phyloP scores from a whole-genome alignment of 2,888 invertebrate genomes.

The Oligia strigilis region DNA sequence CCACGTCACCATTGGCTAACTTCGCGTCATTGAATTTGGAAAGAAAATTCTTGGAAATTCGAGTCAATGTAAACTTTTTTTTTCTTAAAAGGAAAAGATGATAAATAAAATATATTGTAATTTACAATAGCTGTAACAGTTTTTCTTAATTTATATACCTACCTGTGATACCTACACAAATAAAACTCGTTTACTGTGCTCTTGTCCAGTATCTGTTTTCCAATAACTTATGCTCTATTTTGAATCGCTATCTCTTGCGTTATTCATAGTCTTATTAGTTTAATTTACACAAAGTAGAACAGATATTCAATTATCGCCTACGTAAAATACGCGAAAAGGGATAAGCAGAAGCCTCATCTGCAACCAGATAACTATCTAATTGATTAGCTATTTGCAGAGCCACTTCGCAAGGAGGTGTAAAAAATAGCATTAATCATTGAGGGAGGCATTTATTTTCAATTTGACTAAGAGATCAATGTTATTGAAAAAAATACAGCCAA shows the following conservation, averaged over 20 bases:
- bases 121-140: background rate
- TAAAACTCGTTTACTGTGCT: no score
- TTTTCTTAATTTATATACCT: no score
- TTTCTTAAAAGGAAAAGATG: no score
- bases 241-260: background rate
- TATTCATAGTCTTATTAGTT: background rate
- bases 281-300: background rate
- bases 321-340: background rate
- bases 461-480: background rate
- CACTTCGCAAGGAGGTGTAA: no score
- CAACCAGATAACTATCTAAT: background rate
- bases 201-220: background rate
- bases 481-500: background rate
- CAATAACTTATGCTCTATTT: background rate
- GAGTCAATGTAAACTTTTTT: background rate
- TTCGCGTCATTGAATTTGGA: slow-evolving; percentile 40
- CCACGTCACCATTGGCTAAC: slow-evolving; percentile 39
- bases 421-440: background rate
- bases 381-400: background rate
- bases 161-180: background rate
- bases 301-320: background rate
- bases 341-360: background rate
- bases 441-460: background rate
- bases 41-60: slow-evolving; percentile 34
- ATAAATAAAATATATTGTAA: no score